Evolutionary conservation across 2,888 invertebrate genomes (phyloP).

Genomic region (Hirtodrosophila cameraria): DNA sequence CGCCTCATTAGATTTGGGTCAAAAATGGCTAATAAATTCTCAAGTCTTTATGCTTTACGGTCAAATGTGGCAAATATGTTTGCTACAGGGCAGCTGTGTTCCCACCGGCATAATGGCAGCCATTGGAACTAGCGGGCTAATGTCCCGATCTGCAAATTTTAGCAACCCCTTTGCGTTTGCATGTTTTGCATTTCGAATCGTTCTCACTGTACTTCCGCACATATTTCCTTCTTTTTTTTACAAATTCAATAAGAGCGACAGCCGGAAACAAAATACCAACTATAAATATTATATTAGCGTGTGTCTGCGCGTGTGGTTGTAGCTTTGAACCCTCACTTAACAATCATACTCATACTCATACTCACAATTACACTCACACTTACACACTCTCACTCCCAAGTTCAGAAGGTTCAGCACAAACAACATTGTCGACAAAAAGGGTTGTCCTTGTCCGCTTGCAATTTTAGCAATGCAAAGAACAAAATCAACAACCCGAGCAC

Average conservation of each 20-base stretch:
- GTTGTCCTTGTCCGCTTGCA: constrained; percentile 60
- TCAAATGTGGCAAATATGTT: constrained; percentile 12
- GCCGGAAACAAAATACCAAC: constrained; percentile 74
- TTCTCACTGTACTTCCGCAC: constrained; percentile 50
- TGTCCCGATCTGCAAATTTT: constrained; percentile 39
- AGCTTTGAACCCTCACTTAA: constrained; percentile 31
- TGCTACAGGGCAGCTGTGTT: constrained; percentile 37
- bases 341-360: too few relatives aligned
- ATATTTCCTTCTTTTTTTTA: constrained; percentile 55
- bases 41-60: constrained; percentile 8
- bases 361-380: too few relatives aligned
- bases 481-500: constrained; percentile 14
- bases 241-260: constrained; percentile 66
- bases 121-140: constrained; percentile 36
- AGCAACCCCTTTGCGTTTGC: constrained; percentile 53
- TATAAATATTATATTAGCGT: constrained; percentile 78
- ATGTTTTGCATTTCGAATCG: constrained; percentile 55
- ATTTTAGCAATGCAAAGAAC: constrained; percentile 30
- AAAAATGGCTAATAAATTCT: constrained; percentile 2
- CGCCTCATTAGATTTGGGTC: constrained; percentile 56
- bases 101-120: constrained; percentile 32
- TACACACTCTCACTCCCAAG: constrained; percentile 14
- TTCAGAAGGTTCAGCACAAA: constrained; percentile 2
- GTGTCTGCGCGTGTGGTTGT: constrained; percentile 41
- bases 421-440: constrained; percentile 50